phyloP scores from a whole-genome alignment of 2,888 invertebrate genomes.

The Oxystoma pomonae region DNA sequence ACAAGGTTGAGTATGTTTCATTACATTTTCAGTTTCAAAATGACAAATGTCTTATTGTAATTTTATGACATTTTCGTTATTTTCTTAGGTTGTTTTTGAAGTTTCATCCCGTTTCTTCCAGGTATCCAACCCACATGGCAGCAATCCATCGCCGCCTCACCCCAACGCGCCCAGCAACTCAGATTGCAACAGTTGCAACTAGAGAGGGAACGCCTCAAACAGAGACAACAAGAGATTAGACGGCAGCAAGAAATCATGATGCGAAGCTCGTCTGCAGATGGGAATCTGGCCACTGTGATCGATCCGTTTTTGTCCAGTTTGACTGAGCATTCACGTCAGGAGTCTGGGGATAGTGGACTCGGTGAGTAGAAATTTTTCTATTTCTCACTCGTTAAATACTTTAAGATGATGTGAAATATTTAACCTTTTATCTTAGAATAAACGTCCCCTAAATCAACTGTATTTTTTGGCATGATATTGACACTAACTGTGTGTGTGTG shows the following conservation, averaged over 20 bases:
- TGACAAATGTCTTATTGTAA: too few relatives aligned
- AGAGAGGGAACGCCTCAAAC: conserved; percentile 84
- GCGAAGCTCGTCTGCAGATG: conserved; percentile 53
- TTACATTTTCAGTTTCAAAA: too few relatives aligned
- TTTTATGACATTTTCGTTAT: too few relatives aligned
- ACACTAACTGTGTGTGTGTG: too few relatives aligned
- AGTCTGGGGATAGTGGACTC: conserved; percentile 91
- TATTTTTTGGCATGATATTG: too few relatives aligned
- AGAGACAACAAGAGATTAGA: conserved; percentile 85
- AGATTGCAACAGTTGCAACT: conserved; percentile 80
- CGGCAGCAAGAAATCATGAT: conserved; percentile 79
- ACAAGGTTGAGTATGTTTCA: too few relatives aligned
- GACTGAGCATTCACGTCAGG: conserved; percentile 88
- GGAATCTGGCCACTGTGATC: conserved; percentile 56
- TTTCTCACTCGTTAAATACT: not conserved
- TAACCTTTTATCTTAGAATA: too few relatives aligned
- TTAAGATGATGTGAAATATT: too few relatives aligned
- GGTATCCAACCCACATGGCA: conserved; percentile 37
- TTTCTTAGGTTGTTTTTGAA: too few relatives aligned
- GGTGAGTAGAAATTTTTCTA: conserved; percentile 50
- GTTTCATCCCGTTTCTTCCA: too few relatives aligned
- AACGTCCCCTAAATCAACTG: too few relatives aligned
- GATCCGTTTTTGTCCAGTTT: conserved; percentile 79
- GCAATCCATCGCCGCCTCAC: conserved; percentile 51
- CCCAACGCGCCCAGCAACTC: conserved; percentile 68